Evolutionary conservation across 2,113 vertebrate genomes (phyloP).

Genomic region (Vulpes vulpes): DNA sequence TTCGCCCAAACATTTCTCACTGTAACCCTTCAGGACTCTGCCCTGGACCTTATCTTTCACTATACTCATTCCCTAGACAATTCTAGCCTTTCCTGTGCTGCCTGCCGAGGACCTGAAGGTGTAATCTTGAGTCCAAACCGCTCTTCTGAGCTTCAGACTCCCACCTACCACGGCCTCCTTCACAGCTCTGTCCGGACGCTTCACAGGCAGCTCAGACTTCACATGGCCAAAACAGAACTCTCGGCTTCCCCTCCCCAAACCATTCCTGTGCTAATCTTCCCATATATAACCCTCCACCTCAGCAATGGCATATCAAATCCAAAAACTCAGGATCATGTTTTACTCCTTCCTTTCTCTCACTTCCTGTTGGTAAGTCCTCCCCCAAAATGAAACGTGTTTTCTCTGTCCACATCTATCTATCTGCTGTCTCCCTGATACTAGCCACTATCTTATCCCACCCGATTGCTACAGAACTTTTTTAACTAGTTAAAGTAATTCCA

Average conservation of each 20-base stretch:
- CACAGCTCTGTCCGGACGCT: neutral
- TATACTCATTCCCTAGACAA: neutral
- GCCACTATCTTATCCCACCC: neutral
- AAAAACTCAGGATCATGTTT: neutral
- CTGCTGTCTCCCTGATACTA: neutral
- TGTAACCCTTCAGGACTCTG: neutral
- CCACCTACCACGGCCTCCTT: neutral
- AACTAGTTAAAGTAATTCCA: neutral
- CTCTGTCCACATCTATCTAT: neutral
- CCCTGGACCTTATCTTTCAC: neutral
- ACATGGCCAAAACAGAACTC: neutral
- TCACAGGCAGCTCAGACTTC: neutral
- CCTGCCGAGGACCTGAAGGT: neutral
- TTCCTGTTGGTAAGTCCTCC: neutral
- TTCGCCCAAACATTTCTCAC: neutral
- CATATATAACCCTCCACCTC: neutral
- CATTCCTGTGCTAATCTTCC: neutral
- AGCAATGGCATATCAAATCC: neutral
- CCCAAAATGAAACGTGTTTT: neutral
- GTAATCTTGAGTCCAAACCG: neutral
- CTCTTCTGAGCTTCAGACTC: constrained; percentile 4
- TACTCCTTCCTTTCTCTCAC: neutral
- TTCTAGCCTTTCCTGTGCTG: neutral
- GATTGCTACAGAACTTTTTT: neutral
- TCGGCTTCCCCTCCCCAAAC: neutral